A percentile compares a stretch with the other conserved stretches of the same genome.
Conservation (phyloP, 2,113 vertebrate genomes). For the Rynchops niger region DNA sequence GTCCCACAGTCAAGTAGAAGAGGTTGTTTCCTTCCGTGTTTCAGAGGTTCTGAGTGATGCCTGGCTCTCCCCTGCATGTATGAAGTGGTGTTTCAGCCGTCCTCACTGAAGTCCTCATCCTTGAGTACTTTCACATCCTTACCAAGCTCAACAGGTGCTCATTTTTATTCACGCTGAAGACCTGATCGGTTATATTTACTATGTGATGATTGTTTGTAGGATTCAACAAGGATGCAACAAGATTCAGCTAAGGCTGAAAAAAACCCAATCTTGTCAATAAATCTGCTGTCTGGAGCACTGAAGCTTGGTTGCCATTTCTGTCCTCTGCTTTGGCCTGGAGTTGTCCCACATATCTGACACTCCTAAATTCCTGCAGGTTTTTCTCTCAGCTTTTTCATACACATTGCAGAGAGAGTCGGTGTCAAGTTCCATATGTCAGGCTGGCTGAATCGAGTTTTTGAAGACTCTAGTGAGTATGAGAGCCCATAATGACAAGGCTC, state of each 20-base stretch:
- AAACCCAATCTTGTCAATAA: not conserved
- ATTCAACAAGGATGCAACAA: not conserved
- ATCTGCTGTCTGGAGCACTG: not conserved
- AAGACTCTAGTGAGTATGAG: not conserved
- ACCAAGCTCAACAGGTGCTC: not conserved
- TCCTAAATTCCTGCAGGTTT: not conserved
- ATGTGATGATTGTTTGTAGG: not conserved
- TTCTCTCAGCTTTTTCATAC: not conserved
- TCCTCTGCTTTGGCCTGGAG: not conserved
- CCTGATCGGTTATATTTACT: not conserved
- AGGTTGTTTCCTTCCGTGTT: not conserved
- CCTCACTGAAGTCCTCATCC: not conserved
- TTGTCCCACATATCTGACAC: accelerated
- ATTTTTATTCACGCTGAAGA: not conserved
- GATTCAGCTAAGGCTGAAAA: not conserved
- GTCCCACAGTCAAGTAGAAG: not conserved
- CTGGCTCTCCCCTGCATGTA: not conserved
- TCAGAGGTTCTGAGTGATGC: not conserved
- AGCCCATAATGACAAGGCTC: not conserved
- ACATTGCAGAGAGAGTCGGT: not conserved
- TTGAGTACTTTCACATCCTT: not conserved
- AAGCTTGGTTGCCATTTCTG: not conserved
- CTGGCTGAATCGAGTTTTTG: not conserved
- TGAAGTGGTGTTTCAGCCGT: not conserved
- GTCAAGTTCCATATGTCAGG: not conserved